Evolutionary conservation across 2,113 vertebrate species (phyloP), one percentile per base, ranked within the genome.

Genomic region (Eulemur macaco): DNA sequence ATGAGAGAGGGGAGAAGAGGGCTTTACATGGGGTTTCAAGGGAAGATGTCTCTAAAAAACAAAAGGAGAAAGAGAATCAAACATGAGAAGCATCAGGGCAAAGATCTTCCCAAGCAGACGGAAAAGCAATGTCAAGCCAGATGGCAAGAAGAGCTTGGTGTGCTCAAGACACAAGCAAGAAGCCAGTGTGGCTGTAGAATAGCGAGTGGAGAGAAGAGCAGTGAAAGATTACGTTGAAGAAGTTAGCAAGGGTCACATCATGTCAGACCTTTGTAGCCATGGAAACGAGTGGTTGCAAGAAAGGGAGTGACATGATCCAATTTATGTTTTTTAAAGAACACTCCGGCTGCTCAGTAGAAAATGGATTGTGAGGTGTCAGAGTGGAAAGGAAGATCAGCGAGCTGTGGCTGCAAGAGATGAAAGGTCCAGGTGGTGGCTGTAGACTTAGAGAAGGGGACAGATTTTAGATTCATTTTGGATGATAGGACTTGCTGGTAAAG

Each of bases 251-350:
- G 85, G 84, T 87, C 93, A 78, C 52, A 12, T 34, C 34, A 0
- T 23, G 25, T 11, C 20, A n/a, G 69, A 66, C 71, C 91, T 86
- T 39, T 52, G 94, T 95, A 92, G 76, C 90, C 96, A 97, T 95
- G 93, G 92, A 95, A 96, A 96, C 34, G 0, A 89, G 90, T 64
- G 84, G 50, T 47, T 42, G 52, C 31, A 71, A 96, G 87, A 68
- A 96, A 56, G 42, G 39, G 39, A 95, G 83, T 34, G 50, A 66
- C 85, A 69, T 34, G 91, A 76, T 92, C 80, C 18, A 21, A 85
- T 80, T 82, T 89, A 73, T 74, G 87, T 54, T 63, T 89, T 81
- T 45, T 37, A 80, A 80, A 94, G 68, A 52, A 87, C 2, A 13
- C 34, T 78, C 63, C 21, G 29, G 73, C 86, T 80, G 45, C 83